Percentiles rank a stretch among this genome's conserved stretches.
Conservation (phyloP, 2,888 invertebrate species). For the Prosapia bicincta region DNA sequence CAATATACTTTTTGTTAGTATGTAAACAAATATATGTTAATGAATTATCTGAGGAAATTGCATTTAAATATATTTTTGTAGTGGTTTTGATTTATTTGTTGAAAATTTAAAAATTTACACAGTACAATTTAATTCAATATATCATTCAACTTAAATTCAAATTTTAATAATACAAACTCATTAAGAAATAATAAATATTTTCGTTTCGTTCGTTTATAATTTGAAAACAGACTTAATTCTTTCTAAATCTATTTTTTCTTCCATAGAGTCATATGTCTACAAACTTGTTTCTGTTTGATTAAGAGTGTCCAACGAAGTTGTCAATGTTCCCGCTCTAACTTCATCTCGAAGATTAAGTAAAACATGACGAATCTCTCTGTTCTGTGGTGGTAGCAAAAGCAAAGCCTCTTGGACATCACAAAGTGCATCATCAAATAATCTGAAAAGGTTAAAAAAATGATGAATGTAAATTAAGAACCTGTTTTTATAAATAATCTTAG, state of each 20-base stretch:
- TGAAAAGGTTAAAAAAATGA: constrained; percentile 38
- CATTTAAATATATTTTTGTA: neutral
- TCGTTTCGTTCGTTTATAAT: neutral
- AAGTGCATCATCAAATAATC: constrained; percentile 68
- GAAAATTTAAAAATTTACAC: no score
- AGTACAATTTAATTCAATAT: no score
- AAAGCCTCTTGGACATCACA: constrained; percentile 80
- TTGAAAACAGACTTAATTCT: neutral
- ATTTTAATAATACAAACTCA: no score
- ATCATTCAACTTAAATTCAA: neutral
- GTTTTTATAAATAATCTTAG: no score
- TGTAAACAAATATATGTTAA: neutral
- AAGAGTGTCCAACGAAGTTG: constrained; percentile 38
- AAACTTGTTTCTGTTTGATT: constrained; percentile 38
- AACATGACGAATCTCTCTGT: constrained; percentile 68
- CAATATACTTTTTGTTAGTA: neutral
- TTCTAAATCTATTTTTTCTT: neutral
- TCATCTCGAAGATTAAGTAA: constrained; percentile 73
- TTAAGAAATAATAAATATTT: neutral
- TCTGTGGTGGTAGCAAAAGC: constrained; percentile 62
- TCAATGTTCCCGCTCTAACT: constrained; percentile 45
- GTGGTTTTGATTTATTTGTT: no score
- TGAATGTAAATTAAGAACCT: no score
- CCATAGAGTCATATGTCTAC: constrained; percentile 18
- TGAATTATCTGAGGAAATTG: neutral